A percentile compares a stretch with the other conserved stretches of the same genome.
Evolutionary conservation across 1,140 invertebrate genomes (phyloP).

Genomic region (Halesus radiatus): DNA sequence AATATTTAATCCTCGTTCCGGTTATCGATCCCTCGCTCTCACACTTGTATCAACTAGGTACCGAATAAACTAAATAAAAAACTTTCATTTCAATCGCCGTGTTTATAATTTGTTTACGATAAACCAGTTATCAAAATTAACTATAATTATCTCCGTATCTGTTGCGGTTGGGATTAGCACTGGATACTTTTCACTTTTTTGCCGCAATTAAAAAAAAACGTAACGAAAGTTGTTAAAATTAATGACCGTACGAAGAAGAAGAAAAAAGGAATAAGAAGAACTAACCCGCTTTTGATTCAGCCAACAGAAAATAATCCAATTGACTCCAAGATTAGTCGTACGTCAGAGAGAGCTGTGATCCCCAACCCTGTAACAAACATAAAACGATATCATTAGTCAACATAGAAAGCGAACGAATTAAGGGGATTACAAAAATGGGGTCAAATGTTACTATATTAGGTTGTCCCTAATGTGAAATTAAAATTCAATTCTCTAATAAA

Average conservation of each 20-base stretch:
- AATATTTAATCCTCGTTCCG: conserved; percentile 3
- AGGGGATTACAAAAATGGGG: neutral
- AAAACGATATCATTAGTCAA: neutral
- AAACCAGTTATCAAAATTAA: neutral
- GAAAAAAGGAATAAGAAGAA: neutral
- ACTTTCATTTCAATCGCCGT: conserved; percentile 19
- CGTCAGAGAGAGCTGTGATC: neutral
- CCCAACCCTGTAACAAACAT: conserved; percentile 24
- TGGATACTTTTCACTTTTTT: no score
- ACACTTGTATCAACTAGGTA: conserved; percentile 4
- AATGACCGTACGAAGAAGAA: no score
- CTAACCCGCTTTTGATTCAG: conserved; percentile 31
- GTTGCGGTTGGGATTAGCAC: no score
- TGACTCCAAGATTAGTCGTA: neutral
- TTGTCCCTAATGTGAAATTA: no score
- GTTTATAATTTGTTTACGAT: neutral
- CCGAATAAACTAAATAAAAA: conserved; percentile 3
- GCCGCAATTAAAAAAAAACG: no score
- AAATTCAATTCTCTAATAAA: no score
- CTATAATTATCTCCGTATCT: neutral
- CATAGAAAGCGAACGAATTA: neutral
- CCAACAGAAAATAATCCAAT: neutral
- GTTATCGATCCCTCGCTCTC: conserved; percentile 8
- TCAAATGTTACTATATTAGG: no score
- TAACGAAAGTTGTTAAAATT: no score